Evolutionary conservation across 2,888 invertebrate species (phyloP), one percentile per base, ranked within the genome.

Genomic region (Tetrapedia diversipes): DNA sequence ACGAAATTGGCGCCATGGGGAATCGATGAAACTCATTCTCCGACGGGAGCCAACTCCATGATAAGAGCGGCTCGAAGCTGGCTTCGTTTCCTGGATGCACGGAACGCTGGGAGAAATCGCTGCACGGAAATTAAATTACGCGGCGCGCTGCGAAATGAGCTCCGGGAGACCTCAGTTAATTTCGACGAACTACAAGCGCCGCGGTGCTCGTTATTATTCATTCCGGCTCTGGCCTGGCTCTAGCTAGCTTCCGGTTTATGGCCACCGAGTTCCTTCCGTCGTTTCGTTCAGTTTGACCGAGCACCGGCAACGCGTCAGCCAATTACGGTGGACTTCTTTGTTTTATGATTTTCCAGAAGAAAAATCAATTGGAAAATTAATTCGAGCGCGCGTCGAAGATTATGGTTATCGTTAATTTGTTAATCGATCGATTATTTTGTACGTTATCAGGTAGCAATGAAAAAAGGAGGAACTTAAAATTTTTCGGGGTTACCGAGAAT

Each of bases 71-170:
- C 1, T 41, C n/a, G 10, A 60, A 60, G 29, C 16, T 43, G 10
- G 2, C 43, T 19, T 1, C 1, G 8, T 37, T 39, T 56, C 24
- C 24, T 1, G 37, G 34, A 43, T 19, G 24, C 19, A 6, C 24
- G 3, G 1, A 32, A 24, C 11, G 11, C n/a, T 11, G 51, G 37
- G 51, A 75, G 77, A 77, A 81, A 81, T 84, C 78, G 75, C 77
- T 54, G 70, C 75, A 70, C 77, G 84, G 77, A 82, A 84, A 85
- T 85, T 80, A 77, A 84, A 86, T 86, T 85, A 85, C 82, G 78
- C 73, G 79, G 60, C 54, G 49, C 67, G 77, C 70, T 73, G 64
- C 68, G 65, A 81, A 83, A 85, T 80, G 82, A 85, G 79, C 83
- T 81, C 57, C 75, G 27, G 27, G 74, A 61, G 67, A 77, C 64